Evolutionary conservation across 2,888 invertebrate species (phyloP), one percentile per base, ranked within the genome.

Genomic region (Xanthia togata): DNA sequence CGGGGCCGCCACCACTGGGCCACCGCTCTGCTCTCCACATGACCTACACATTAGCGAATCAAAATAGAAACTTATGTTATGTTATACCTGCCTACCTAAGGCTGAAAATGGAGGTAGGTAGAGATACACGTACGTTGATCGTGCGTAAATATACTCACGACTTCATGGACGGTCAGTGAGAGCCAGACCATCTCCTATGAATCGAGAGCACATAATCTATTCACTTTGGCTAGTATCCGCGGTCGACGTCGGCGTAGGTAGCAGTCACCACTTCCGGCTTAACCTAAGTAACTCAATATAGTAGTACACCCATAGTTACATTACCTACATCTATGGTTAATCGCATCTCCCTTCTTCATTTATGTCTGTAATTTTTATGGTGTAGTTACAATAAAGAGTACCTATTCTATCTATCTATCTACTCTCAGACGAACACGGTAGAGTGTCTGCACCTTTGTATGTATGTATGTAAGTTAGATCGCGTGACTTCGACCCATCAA

Each of bases 11-110:
- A n/a, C n/a, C n/a, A n/a, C n/a, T n/a, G n/a, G n/a, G n/a, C n/a
- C n/a, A n/a, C n/a, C n/a, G n/a, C n/a, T n/a, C n/a, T n/a, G n/a
- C n/a, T n/a, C n/a, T n/a, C n/a, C n/a, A n/a, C n/a, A n/a, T 23
- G 90, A 86, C 47, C 93, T 93, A 77, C 11, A n/a, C 12, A 85
- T 41, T 38, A 23, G n/a, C 12, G 11, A 60, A 35, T 41, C 2
- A 20, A 63, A 73, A 72, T 14, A 38, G 2, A 55, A 73, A 31
- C 8, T 35, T 70, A 47, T 47, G 12, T 23, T 23, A 31, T 23
- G 12, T 23, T 31, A 31, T 23, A 12, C 26, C 41, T 20, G 64
- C 12, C 1, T 59, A 69, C 12, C 12, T 26, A 68, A 53, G 14
- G 35, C 23, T 53, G n/a, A 2, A n/a, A 17, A 38, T 63, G 8